A percentile compares a stretch with the other conserved stretches of the same genome.
phyloP scores from a whole-genome alignment of 2,888 invertebrate species.

The Incurvaria masculella region DNA sequence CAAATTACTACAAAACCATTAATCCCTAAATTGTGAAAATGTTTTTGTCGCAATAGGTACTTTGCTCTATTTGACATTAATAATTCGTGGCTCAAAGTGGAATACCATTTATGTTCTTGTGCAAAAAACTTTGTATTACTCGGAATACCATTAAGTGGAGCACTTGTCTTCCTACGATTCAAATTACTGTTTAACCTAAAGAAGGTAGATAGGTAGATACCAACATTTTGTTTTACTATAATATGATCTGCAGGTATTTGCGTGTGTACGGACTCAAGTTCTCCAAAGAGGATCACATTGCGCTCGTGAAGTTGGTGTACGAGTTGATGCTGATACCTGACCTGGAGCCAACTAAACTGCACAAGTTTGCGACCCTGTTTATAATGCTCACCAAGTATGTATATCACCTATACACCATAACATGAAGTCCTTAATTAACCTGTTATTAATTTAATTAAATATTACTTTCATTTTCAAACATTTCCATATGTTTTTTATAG shows the following conservation, averaged over 20 bases:
- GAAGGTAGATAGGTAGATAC: not conserved
- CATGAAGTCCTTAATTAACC: not conserved
- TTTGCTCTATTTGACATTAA: too few relatives aligned
- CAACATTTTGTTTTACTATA: not conserved
- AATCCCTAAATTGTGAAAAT: too few relatives aligned
- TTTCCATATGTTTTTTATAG: not conserved
- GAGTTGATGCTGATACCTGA: conserved; percentile 74
- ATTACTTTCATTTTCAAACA: not conserved
- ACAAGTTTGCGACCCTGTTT: conserved; percentile 68
- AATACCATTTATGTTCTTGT: too few relatives aligned
- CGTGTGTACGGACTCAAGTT: conserved; percentile 83
- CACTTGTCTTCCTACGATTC: too few relatives aligned
- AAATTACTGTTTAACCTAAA: too few relatives aligned
- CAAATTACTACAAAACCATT: too few relatives aligned
- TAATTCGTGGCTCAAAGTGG: too few relatives aligned
- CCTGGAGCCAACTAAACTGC: conserved; percentile 71
- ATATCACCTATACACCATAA: not conserved
- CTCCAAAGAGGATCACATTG: conserved; percentile 85
- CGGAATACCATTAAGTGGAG: too few relatives aligned
- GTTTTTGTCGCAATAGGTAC: too few relatives aligned
- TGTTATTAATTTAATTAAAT: not conserved
- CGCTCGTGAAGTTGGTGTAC: conserved; percentile 73
- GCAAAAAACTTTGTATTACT: too few relatives aligned
- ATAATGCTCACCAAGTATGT: conserved; percentile 73
- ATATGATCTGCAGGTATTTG: conserved; percentile 65